Base-by-base conservation (phyloP, 2,113 vertebrate species). In the Pseudorhombus dupliciocellatus region DNA sequence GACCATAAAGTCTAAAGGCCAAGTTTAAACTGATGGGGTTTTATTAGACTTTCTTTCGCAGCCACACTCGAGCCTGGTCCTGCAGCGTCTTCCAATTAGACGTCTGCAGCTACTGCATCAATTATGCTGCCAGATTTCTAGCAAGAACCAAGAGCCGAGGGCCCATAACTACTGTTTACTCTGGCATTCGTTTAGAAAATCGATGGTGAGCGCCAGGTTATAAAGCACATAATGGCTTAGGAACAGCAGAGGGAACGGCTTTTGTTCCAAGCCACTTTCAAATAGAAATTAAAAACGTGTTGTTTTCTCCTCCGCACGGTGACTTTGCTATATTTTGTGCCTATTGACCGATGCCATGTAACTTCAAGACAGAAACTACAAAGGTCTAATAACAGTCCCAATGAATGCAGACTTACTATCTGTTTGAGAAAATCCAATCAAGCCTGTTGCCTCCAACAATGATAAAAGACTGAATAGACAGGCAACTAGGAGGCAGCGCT, bases 91-190 rank as follows among this genome's bases (percentile, higher is more conserved):
- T 51, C 42, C 42, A 78, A 55, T 62, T 67, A 40, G 20, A 53
- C 5, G 37, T 74, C 22, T 48, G 22, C 53, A 31, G 56, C 15
- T 50, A 60, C 52, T 59, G 46, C 61, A 78, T 58, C 30, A 62
- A 40, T 50, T 72, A 30, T 10, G 22, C 18, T 56, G 51, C 18
- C 61, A 7, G n/a, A 42, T 57, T 73, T 64, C 37, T 40, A 75
- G 44, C 52, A 34, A 56, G 63, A 67, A 67, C 56, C 15, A 25
- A 52, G 22, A 11, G 52, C 68, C 16, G 7, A 14, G 18, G 67
- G 31, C 70, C 53, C 52, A 46, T 68, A 26, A 58, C 25, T 51
- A 26, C 52, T 62, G 24, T 56, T 56, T 31, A 67, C 42, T 31
- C 18, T 22, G 34, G 16, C 51, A 31, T 21, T 24, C n/a, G 31